A percentile compares a stretch with the other conserved stretches of the same genome.
These are phyloP conservation scores for Pangasianodon gigas DNA, from an alignment of 2,113 vertebrate species.

Conservation along the genomic window DNA sequence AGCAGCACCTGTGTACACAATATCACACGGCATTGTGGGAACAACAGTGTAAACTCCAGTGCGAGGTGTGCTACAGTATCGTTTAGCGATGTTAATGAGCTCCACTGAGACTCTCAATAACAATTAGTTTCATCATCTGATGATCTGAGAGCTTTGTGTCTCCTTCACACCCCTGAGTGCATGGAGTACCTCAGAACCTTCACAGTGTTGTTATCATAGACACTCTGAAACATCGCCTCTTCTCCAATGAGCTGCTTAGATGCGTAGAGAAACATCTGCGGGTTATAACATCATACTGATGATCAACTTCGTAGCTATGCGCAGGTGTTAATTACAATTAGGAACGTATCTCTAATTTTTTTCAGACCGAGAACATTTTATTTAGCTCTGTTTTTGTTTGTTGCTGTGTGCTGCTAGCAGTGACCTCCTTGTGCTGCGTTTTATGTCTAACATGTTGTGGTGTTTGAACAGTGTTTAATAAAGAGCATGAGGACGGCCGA, in stretches of 20 bases:
- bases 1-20: neutral
- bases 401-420: neutral
- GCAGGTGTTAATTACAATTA: neutral
- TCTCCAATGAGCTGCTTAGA: neutral
- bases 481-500: neutral
- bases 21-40: neutral
- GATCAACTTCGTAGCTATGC: neutral
- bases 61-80: constrained; percentile 36
- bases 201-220: neutral
- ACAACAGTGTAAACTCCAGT: constrained; percentile 23
- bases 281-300: neutral
- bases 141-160: constrained; percentile 31
- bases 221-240: neutral
- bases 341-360: neutral
- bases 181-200: neutral
- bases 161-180: neutral
- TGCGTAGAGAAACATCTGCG: neutral
- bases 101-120: constrained; percentile 49
- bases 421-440: no score
- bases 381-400: neutral
- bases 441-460: no score
- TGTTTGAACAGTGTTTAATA: no score
- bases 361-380: neutral
- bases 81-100: constrained; percentile 44
- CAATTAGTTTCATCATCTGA: constrained; percentile 54